Evolutionary conservation across 2,797 vertebrate genomes (phyloP).

Genomic region (Melanotaenia boesemani): DNA sequence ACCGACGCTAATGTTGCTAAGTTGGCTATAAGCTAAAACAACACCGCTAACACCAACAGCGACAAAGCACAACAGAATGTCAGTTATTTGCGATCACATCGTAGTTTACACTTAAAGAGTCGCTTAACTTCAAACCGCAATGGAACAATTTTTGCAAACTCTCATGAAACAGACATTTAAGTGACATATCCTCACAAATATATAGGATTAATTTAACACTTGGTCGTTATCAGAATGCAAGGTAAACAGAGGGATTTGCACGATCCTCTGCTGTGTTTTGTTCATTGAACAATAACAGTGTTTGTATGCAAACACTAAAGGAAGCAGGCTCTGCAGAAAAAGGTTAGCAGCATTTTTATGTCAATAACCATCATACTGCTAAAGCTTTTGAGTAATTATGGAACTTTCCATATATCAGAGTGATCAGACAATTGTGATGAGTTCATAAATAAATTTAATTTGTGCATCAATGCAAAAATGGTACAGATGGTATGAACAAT

Average conservation of each 20-base stretch:
- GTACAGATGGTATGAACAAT: background rate
- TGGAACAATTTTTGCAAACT: background rate
- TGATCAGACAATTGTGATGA: background rate
- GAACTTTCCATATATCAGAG: background rate
- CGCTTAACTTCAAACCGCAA: background rate
- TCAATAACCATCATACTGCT: background rate
- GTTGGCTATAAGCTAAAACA: conserved; percentile 34
- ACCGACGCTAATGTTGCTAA: conserved; percentile 66
- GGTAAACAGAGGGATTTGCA: background rate
- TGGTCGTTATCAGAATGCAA: background rate
- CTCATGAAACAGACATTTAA: background rate
- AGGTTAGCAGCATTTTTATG: background rate
- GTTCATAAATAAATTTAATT: too few species aligned
- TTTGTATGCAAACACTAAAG: background rate
- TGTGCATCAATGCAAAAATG: background rate
- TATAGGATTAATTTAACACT: background rate
- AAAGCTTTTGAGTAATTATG: background rate
- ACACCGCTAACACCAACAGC: conserved; percentile 34
- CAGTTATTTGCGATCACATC: background rate
- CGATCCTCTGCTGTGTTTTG: background rate
- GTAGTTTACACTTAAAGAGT: background rate
- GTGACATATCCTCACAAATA: background rate
- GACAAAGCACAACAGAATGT: background rate
- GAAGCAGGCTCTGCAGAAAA: background rate
- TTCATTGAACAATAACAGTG: background rate